Evolutionary conservation across 2,797 vertebrate genomes (phyloP).

Genomic region (Ambastaia sidthimunki): DNA sequence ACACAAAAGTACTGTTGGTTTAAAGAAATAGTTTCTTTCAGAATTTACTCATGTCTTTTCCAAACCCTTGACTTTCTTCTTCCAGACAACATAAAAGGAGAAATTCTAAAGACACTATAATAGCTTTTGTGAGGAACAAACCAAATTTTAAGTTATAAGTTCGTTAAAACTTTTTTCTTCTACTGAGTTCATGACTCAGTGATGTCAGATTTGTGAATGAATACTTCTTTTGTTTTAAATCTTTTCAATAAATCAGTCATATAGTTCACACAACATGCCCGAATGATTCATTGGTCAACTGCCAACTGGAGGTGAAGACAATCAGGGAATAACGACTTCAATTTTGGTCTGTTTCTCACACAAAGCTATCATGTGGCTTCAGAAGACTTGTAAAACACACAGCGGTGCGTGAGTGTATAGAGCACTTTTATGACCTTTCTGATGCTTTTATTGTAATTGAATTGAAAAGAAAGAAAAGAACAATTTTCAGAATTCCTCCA

Average conservation of each 20-base stretch:
- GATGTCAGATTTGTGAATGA: background rate
- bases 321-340: background rate
- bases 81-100: background rate
- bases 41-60: background rate
- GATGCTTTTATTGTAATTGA: background rate
- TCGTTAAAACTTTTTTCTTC: too few relatives aligned
- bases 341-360: background rate
- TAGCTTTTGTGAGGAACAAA: background rate
- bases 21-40: background rate
- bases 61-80: background rate
- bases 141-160: background rate
- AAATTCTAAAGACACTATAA: background rate
- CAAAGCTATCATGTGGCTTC: background rate
- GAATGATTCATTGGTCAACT: background rate
- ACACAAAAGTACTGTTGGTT: background rate
- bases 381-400: background rate
- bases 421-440: background rate
- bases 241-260: background rate
- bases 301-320: background rate
- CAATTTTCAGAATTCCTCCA: background rate
- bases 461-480: background rate
- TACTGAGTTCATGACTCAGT: too few relatives aligned
- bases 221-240: background rate
- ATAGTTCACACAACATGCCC: background rate
- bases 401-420: background rate